Conservation (phyloP, 2,113 vertebrate species). For the Pseudopodoces humilis region DNA sequence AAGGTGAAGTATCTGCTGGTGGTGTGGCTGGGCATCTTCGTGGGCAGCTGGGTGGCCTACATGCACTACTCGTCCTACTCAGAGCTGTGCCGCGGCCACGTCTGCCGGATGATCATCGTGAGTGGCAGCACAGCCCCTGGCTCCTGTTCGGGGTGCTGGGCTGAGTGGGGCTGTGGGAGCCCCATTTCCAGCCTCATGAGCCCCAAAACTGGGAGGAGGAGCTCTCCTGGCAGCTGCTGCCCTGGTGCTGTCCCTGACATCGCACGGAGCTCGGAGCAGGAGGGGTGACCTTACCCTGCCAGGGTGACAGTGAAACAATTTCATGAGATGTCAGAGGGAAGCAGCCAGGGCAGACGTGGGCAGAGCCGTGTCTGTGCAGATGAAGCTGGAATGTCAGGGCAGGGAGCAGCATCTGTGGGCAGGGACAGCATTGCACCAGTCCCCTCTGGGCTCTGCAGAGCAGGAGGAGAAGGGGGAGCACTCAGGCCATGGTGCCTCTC, state of each 20-base stretch:
- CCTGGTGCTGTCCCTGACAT: fast-evolving
- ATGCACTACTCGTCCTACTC: slow-evolving; percentile 92
- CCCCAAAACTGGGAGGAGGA: neutral
- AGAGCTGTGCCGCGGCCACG: slow-evolving; percentile 89
- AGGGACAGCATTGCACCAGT: neutral
- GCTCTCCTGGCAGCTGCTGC: neutral
- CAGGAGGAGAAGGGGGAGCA: neutral
- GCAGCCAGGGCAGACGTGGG: neutral
- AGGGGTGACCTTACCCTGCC: slow-evolving; percentile 21
- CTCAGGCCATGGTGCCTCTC: neutral
- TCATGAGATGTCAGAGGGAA: neutral
- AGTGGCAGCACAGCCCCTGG: slow-evolving; percentile 59
- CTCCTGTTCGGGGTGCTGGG: fast-evolving
- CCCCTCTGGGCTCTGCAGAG: neutral
- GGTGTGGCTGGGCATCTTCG: slow-evolving; percentile 89
- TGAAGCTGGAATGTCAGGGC: neutral
- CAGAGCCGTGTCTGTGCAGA: neutral
- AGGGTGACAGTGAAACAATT: fast-evolving
- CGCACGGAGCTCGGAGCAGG: fast-evolving
- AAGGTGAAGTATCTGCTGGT: slow-evolving; percentile 93
- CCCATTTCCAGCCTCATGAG: neutral
- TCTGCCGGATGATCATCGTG: slow-evolving; percentile 91
- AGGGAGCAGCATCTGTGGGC: neutral
- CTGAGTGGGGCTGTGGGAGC: neutral
- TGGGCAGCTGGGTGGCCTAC: slow-evolving; percentile 93